Conservation (phyloP, 1,140 invertebrate genomes). For the Lycorma delicatula region DNA sequence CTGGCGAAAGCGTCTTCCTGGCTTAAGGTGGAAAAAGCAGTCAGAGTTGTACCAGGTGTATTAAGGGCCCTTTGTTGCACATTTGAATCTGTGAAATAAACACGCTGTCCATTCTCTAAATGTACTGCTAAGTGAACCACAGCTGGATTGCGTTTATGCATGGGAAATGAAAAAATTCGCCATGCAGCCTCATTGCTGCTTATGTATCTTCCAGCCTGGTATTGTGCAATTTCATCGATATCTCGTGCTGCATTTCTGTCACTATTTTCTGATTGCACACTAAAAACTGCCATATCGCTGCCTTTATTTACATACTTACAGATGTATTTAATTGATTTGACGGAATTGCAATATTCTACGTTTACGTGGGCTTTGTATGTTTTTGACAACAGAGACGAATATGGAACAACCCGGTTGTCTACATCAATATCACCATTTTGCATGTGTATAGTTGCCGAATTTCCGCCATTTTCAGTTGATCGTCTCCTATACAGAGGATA, state of each 20-base stretch:
- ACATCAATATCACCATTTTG: not conserved
- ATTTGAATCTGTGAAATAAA: conserved; percentile 25
- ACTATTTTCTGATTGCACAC: too few relatives aligned
- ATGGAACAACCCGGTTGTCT: conserved; percentile 18
- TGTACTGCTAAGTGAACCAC: conserved; percentile 39
- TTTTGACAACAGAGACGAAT: conserved; percentile 14
- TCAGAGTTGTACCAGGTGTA: conserved; percentile 31
- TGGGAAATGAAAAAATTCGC: conserved; percentile 34
- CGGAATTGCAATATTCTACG: conserved; percentile 7
- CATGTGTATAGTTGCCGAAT: not conserved
- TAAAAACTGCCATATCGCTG: conserved; percentile 36
- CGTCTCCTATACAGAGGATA: conserved; percentile 15
- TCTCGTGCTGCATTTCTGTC: conserved; percentile 1
- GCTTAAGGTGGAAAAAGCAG: conserved; percentile 30
- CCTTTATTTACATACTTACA: conserved; percentile 29
- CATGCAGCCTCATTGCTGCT: conserved; percentile 38
- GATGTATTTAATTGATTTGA: conserved; percentile 31
- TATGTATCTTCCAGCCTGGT: conserved; percentile 38
- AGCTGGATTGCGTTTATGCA: conserved; percentile 34
- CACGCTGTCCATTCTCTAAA: conserved; percentile 25
- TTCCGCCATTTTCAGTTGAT: conserved; percentile 15
- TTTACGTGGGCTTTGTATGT: conserved; percentile 16
- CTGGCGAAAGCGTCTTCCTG: conserved; percentile 29
- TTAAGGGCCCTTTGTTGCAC: conserved; percentile 3
- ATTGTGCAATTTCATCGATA: conserved; percentile 30